Base-by-base conservation (phyloP, 2,888 invertebrate genomes). In the Geotrupes spiniger region DNA sequence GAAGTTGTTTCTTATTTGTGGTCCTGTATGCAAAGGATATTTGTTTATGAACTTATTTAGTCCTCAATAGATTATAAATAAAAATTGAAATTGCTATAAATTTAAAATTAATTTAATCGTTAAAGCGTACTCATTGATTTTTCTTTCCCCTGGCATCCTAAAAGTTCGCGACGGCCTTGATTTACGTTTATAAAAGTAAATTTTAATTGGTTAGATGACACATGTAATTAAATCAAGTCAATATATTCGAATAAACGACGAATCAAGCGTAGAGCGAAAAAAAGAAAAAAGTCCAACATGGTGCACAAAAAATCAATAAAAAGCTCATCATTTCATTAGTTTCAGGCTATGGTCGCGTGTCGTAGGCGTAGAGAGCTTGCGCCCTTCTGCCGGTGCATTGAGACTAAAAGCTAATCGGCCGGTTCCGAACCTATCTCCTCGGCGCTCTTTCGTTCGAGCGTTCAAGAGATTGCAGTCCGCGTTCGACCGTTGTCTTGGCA, bases 301-400 rank as follows among this genome's bases (percentile, higher is more conserved):
- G 21, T 6, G 50, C 33, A 15, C 33, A 33, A 33, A 33, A 33
- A 33, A 49, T 49, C 49, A 42, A 49, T 49, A 49, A 49, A 49
- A 49, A 44, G 44, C 49, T 43, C 51, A 52, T 50, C 52, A 56
- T 56, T 58, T 47, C 51, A 58, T 58, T 58, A 58, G 54, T 56
- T 57, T 51, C 46, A 49, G 47, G 42, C 48, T 52, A 46, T 51
- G 46, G 61, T 64, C 68, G 68, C 67, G 68, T 68, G 69, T 68
- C 65, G 69, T 69, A 68, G 69, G 69, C 67, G 69, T 67, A 59
- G 46, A 60, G 59, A 66, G 67, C 66, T 63, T 68, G 69, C 69
- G 69, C 69, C 56, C 47, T 61, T 43, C 50, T 51, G 49, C 53
- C 50, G 53, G 47, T 51, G 46, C 50, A 49, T 42, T 33, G 51